Evolutionary conservation across 2,797 vertebrate genomes (phyloP).

Genomic region (Falco biarmicus): DNA sequence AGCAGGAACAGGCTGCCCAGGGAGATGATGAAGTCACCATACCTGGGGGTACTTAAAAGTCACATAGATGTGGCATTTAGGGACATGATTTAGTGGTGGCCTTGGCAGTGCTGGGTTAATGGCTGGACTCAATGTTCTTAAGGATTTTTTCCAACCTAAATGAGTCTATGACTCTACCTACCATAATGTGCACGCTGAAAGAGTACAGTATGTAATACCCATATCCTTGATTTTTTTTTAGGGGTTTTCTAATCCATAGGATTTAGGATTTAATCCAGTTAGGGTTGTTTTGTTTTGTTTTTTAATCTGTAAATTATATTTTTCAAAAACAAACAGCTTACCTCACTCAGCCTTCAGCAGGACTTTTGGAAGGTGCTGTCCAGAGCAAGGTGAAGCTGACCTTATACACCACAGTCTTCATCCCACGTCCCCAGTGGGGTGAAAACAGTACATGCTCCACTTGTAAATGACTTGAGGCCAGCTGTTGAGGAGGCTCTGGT

Average conservation of each 20-base stretch:
- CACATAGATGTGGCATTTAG: too few species aligned
- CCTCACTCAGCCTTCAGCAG: neutral
- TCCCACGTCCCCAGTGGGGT: neutral
- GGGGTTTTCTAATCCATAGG: too few species aligned
- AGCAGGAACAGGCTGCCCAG: too few species aligned
- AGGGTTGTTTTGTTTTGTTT: neutral
- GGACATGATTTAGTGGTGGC: too few species aligned
- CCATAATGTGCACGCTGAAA: neutral
- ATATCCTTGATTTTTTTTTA: neutral
- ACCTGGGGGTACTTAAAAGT: too few species aligned
- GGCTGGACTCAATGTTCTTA: too few species aligned
- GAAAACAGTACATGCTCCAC: neutral
- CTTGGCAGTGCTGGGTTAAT: too few species aligned
- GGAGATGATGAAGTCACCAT: too few species aligned
- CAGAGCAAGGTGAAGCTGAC: neutral
- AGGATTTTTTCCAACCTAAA: neutral
- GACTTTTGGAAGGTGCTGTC: neutral
- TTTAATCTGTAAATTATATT: neutral
- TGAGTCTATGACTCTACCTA: neutral
- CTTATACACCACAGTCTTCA: fast-evolving
- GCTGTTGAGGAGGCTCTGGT: neutral
- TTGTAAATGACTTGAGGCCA: too few species aligned
- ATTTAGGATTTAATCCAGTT: neutral
- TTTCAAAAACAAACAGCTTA: neutral
- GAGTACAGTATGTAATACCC: neutral